phyloP scores from a whole-genome alignment of 2,888 invertebrate genomes.

The Brachynemurus nebulosus region DNA sequence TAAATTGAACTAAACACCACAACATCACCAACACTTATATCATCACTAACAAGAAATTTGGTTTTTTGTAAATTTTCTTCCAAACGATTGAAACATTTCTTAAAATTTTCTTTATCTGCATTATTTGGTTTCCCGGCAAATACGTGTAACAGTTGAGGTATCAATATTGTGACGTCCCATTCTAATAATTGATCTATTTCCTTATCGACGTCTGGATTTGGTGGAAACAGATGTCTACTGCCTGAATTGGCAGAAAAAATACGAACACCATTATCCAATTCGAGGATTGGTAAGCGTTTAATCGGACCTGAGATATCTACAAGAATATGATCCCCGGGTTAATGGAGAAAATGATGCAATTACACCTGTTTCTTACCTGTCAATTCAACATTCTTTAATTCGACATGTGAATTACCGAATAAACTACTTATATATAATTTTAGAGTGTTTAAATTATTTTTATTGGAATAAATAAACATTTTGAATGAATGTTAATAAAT shows the following conservation, averaged over 20 bases:
- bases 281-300: slow-evolving; percentile 49
- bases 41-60: slow-evolving; percentile 45
- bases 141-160: slow-evolving; percentile 40
- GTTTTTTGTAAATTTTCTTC: slow-evolving; percentile 38
- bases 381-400: slow-evolving; percentile 41
- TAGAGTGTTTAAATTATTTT: slow-evolving; percentile 61
- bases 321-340: slow-evolving; percentile 19
- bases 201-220: slow-evolving; percentile 26
- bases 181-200: slow-evolving; percentile 44
- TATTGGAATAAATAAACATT: slow-evolving; percentile 55
- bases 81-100: slow-evolving; percentile 40
- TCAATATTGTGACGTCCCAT: slow-evolving; percentile 47
- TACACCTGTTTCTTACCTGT: slow-evolving; percentile 39
- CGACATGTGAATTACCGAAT: slow-evolving; percentile 42
- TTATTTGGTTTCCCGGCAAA: slow-evolving; percentile 34
- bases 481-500: too few species aligned
- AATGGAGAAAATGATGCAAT: slow-evolving; percentile 8
- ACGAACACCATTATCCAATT: slow-evolving; percentile 42
- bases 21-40: slow-evolving; percentile 22
- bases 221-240: slow-evolving; percentile 47
- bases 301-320: slow-evolving; percentile 38
- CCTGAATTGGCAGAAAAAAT: slow-evolving; percentile 63
- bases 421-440: slow-evolving; percentile 59
- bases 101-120: slow-evolving; percentile 40
- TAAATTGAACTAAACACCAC: slow-evolving; percentile 9